phyloP scores from a whole-genome alignment of 2,888 invertebrate species.

The Reticulitermes lucifugus region DNA sequence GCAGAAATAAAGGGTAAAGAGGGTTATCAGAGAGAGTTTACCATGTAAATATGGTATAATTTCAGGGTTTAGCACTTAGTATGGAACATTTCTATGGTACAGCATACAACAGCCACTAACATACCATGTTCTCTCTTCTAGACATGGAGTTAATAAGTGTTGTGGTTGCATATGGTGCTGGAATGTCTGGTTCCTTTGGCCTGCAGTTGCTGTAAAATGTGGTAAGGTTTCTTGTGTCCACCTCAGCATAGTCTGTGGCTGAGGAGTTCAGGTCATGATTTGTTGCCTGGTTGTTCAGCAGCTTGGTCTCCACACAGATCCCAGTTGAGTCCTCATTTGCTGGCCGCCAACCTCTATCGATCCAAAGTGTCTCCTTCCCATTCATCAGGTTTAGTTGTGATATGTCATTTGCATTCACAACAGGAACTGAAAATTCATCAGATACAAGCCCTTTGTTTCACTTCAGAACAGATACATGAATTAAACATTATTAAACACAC shows the following conservation, averaged over 20 bases:
- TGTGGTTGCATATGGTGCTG: constrained; percentile 82
- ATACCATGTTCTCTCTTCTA: constrained; percentile 51
- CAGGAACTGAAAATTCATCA: constrained; percentile 58
- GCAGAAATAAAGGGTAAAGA: too few relatives aligned
- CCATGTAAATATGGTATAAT: too few relatives aligned
- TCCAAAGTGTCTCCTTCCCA: constrained; percentile 76
- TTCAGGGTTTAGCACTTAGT: too few relatives aligned
- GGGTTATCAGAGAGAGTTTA: too few relatives aligned
- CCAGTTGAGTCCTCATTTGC: constrained; percentile 72
- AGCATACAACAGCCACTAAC: neutral
- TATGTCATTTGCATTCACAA: constrained; percentile 65
- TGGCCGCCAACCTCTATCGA: constrained; percentile 76
- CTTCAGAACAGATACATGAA: too few relatives aligned
- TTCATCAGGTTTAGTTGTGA: constrained; percentile 61
- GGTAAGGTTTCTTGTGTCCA: constrained; percentile 71
- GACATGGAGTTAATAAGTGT: constrained; percentile 70
- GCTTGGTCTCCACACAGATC: constrained; percentile 66
- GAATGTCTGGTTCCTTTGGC: constrained; percentile 69
- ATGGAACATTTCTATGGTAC: too few relatives aligned
- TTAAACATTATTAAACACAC: too few relatives aligned
- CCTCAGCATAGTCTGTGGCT: constrained; percentile 74
- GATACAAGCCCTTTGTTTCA: too few relatives aligned
- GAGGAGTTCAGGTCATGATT: constrained; percentile 61
- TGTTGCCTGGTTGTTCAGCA: constrained; percentile 65
- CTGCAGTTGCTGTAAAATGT: constrained; percentile 73